phyloP scores from a whole-genome alignment of 1,140 invertebrate species.

The Globodera rostochiensis region DNA sequence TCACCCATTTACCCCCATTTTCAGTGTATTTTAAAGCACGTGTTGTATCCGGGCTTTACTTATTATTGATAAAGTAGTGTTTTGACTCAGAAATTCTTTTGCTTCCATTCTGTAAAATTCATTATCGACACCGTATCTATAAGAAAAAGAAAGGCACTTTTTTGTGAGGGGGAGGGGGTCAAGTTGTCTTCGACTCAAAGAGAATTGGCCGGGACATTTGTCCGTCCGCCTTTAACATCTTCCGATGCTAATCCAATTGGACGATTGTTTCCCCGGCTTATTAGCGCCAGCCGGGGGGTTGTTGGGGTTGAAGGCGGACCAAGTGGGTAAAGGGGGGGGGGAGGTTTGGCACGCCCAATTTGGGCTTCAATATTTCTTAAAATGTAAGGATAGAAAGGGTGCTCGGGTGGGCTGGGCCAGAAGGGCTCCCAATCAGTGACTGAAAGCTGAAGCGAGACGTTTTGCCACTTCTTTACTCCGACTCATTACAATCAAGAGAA shows the following conservation, averaged over 20 bases:
- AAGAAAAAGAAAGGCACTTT: background rate
- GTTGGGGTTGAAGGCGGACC: background rate
- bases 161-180: background rate
- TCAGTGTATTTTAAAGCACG: no score
- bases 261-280: slow-evolving; percentile 9
- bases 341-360: background rate
- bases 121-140: background rate
- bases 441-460: background rate
- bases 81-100: background rate
- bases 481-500: no score
- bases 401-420: background rate
- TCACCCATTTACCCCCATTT: no score
- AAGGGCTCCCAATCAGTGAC: slow-evolving; percentile 13
- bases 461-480: background rate
- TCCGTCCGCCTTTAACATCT: background rate
- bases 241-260: slow-evolving; percentile 21
- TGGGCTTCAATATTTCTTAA: background rate
- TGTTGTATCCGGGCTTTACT: no score
- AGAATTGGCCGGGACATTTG: background rate
- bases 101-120: background rate
- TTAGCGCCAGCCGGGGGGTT: slow-evolving; percentile 5
- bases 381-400: background rate
- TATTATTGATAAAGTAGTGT: background rate
- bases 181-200: background rate
- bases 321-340: background rate